These are phyloP conservation scores for Nudaria mundana DNA, from an alignment of 2,888 invertebrate genomes.

Conservation along the genomic window DNA sequence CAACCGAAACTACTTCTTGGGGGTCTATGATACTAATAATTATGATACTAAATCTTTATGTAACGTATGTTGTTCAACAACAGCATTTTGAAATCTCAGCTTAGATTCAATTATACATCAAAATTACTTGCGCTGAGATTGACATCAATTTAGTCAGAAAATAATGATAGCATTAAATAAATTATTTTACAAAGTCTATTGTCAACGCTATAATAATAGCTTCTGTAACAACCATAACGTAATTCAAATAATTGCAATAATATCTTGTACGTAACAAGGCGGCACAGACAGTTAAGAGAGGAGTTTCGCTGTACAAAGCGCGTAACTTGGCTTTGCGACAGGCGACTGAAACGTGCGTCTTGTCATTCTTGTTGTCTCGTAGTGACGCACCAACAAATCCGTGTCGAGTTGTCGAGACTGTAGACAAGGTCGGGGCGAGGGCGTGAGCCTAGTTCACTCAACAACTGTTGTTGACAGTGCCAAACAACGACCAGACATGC, in stretches of 20 bases:
- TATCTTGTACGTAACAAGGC: constrained; percentile 31
- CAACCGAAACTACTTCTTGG: no score
- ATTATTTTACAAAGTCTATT: constrained; percentile 26
- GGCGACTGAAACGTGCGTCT: constrained; percentile 27
- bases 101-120: background rate
- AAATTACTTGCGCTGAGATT: background rate
- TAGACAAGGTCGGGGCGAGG: constrained; percentile 76
- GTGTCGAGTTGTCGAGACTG: constrained; percentile 59
- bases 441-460: constrained; percentile 63
- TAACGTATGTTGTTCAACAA: no score
- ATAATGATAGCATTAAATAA: constrained; percentile 26
- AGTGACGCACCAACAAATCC: constrained; percentile 77
- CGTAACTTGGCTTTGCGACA: constrained; percentile 33
- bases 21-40: no score
- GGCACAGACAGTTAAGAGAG: constrained; percentile 29
- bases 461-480: constrained; percentile 41
- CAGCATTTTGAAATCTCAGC: background rate
- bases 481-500: constrained; percentile 58
- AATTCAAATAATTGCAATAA: constrained; percentile 26
- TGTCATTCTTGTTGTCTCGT: constrained; percentile 41
- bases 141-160: constrained; percentile 23
- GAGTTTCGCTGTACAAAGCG: constrained; percentile 39
- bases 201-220: constrained; percentile 26
- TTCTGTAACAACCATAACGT: constrained; percentile 19
- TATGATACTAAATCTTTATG: no score